Conservation (phyloP, 2,888 invertebrate species). For the Microchrysa polita region DNA sequence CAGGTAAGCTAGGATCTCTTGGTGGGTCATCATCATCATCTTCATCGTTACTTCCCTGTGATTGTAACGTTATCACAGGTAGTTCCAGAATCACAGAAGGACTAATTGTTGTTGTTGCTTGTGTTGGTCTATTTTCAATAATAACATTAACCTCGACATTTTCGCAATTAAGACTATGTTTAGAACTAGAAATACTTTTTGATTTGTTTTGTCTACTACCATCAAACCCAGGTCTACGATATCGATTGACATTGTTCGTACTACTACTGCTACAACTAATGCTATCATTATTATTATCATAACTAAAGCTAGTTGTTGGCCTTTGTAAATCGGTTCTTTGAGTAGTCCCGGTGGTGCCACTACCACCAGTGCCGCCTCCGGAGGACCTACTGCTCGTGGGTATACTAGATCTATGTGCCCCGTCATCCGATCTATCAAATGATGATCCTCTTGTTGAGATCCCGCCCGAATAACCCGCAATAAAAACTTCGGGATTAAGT, state of each 20-base stretch:
- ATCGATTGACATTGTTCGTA: constrained; percentile 46
- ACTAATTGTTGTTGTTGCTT: constrained; percentile 52
- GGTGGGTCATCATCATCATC: constrained; percentile 47
- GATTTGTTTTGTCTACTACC: constrained; percentile 38
- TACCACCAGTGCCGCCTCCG: constrained; percentile 41
- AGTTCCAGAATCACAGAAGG: constrained; percentile 63
- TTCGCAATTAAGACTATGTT: constrained; percentile 49
- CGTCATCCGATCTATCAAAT: constrained; percentile 50
- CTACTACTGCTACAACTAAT: constrained; percentile 48
- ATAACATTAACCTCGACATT: constrained; percentile 50
- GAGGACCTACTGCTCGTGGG: constrained; percentile 36
- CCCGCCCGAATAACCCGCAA: constrained; percentile 12
- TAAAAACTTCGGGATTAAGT: constrained; percentile 7
- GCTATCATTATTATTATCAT: constrained; percentile 51
- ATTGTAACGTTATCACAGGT: constrained; percentile 62
- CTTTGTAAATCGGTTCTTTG: constrained; percentile 45
- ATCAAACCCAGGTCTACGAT: constrained; percentile 34
- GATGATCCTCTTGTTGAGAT: background rate
- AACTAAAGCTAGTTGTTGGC: constrained; percentile 49
- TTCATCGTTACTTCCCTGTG: constrained; percentile 51
- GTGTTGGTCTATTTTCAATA: constrained; percentile 50
- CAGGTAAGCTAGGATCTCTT: constrained; percentile 62
- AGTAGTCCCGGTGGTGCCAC: constrained; percentile 47
- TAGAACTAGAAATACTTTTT: constrained; percentile 48
- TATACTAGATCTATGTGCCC: constrained; percentile 54